phyloP scores from a whole-genome alignment of 1,140 invertebrate species.

The Diabrotica virgifera region DNA sequence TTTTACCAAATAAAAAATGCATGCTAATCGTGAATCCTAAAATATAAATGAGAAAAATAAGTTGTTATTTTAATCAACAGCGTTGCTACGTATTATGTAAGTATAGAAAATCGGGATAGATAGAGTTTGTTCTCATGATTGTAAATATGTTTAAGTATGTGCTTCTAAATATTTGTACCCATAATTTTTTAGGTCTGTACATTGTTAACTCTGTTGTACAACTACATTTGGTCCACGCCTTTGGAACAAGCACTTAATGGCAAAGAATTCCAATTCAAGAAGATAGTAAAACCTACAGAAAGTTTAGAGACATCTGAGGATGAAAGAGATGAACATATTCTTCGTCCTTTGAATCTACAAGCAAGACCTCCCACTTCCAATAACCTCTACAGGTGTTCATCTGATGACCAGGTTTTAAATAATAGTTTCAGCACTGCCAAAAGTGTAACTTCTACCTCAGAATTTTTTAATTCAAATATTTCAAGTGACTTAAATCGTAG shows the following conservation, averaged over 20 bases:
- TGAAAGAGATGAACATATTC: constrained; percentile 6
- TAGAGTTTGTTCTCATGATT: no score
- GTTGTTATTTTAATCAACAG: no score
- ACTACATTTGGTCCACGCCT: neutral
- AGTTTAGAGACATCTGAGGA: constrained; percentile 11
- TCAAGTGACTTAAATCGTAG: constrained; percentile 14
- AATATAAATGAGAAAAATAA: no score
- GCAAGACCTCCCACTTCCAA: neutral
- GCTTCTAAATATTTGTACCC: no score
- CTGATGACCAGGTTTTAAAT: neutral
- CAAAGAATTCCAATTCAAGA: constrained; percentile 14
- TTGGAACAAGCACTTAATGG: neutral
- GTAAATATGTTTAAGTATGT: no score
- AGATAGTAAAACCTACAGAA: constrained; percentile 4
- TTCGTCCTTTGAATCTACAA: neutral
- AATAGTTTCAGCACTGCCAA: constrained; percentile 14
- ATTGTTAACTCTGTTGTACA: constrained; percentile 9
- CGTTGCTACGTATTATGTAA: no score
- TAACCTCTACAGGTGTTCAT: neutral
- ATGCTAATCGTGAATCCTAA: no score
- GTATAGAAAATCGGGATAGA: no score
- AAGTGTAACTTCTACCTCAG: constrained; percentile 9
- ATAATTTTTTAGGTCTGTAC: constrained; percentile 9
- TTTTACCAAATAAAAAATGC: no score
- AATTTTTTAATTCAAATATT: neutral